Percentiles rank a stretch among this genome's conserved stretches.
phyloP scores from a whole-genome alignment of 2,797 vertebrate genomes.

The Synaphobranchus kaupii region DNA sequence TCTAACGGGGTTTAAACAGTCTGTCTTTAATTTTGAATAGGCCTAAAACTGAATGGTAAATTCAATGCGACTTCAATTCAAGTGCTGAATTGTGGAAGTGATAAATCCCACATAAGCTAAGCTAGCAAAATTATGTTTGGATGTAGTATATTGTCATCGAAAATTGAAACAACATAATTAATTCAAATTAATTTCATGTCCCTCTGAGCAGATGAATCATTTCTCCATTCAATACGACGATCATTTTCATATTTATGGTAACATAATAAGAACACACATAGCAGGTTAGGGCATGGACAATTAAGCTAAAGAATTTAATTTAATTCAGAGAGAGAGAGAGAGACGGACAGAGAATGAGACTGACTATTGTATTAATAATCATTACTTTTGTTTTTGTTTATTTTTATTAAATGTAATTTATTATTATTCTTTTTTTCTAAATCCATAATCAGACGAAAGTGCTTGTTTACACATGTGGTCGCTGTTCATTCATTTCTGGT shows the following conservation, averaged over 20 bases:
- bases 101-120: neutral
- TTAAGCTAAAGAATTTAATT: slow-evolving; percentile 7
- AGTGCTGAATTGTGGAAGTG: neutral
- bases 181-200: neutral
- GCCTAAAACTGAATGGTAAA: neutral
- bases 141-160: neutral
- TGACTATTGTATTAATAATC: too few relatives aligned
- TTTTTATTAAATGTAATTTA: too few relatives aligned
- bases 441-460: too few relatives aligned
- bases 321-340: too few relatives aligned
- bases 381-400: too few relatives aligned
- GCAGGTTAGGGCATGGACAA: slow-evolving; percentile 33
- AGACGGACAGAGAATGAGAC: too few relatives aligned
- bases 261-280: neutral
- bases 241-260: slow-evolving; percentile 20
- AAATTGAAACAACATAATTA: neutral
- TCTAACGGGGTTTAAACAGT: neutral
- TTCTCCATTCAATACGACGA: neutral
- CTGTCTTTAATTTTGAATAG: neutral
- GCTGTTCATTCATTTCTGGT: too few relatives aligned
- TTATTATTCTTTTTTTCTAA: too few relatives aligned
- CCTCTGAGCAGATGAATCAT: slow-evolving; percentile 4
- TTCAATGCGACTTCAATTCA: neutral
- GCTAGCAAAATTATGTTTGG: neutral
- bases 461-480: too few relatives aligned